A percentile compares a stretch with the other conserved stretches of the same genome.
Conservation (phyloP, 2,113 vertebrate genomes). For the Murina feae region DNA sequence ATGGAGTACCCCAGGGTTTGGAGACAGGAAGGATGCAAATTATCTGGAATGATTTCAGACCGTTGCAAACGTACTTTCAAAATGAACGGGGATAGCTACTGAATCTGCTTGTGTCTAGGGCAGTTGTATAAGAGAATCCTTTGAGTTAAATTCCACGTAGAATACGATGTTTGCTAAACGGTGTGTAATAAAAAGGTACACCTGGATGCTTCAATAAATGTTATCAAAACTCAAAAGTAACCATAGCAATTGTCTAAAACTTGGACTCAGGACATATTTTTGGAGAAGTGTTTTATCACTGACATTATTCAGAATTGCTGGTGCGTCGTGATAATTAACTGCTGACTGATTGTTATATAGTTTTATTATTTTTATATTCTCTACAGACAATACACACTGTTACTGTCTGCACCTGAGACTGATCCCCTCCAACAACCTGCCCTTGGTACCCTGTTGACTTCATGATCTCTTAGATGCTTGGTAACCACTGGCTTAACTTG, state of each 20-base stretch:
- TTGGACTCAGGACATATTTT: not conserved
- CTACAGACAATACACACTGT: not conserved
- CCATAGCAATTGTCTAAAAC: not conserved
- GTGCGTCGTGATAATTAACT: not conserved
- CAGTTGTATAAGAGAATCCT: not conserved
- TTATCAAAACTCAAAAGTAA: constrained; percentile 32
- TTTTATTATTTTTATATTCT: constrained; percentile 1
- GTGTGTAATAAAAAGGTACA: not conserved
- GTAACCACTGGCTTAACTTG: not conserved
- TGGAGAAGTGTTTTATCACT: not conserved
- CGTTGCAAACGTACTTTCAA: not conserved
- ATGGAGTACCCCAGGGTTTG: not conserved
- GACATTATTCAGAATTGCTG: not conserved
- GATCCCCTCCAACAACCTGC: not conserved
- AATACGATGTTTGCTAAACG: not conserved
- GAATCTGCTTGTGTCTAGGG: not conserved
- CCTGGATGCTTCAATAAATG: not conserved
- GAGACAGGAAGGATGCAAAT: not conserved
- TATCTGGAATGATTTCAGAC: not conserved
- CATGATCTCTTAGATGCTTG: not conserved
- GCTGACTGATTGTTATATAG: not conserved
- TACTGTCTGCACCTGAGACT: not conserved
- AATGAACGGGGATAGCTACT: not conserved
- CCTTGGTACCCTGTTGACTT: not conserved
- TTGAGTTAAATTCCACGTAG: not conserved